phyloP scores from a whole-genome alignment of 2,797 vertebrate species.

The Macrochelys suwanniensis region DNA sequence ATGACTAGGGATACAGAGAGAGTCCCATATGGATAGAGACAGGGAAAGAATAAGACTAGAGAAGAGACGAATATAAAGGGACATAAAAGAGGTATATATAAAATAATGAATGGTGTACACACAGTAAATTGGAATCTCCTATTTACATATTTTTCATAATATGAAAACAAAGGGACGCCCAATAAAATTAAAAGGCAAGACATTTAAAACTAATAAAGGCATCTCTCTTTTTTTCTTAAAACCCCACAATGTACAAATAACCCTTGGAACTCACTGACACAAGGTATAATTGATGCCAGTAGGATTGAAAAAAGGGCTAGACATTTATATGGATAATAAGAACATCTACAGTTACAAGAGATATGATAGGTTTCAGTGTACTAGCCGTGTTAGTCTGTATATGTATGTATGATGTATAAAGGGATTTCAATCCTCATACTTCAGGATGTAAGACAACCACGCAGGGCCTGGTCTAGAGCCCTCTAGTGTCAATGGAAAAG shows the following conservation, averaged over 20 bases:
- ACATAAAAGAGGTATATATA: background rate
- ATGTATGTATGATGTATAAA: background rate
- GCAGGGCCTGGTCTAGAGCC: constrained; percentile 44
- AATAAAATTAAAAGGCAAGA: background rate
- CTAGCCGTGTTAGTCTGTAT: no score
- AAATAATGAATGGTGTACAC: background rate
- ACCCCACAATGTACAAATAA: background rate
- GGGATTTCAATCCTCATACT: constrained; percentile 9
- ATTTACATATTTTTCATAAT: background rate
- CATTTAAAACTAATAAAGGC: background rate
- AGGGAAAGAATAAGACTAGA: background rate
- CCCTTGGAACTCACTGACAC: background rate
- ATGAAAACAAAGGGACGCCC: background rate
- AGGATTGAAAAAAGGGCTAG: background rate
- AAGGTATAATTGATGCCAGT: background rate
- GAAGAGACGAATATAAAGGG: background rate
- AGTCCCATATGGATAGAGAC: background rate
- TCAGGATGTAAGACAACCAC: constrained; percentile 4
- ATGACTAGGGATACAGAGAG: background rate
- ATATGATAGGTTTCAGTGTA: background rate
- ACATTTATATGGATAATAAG: background rate
- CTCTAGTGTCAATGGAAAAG: constrained; percentile 55
- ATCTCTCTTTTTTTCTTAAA: background rate
- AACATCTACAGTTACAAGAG: background rate
- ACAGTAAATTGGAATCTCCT: background rate